A percentile compares a stretch with the other conserved stretches of the same genome.
These are phyloP conservation scores for Crotophaga sulcirostris DNA, from an alignment of 2,113 vertebrate species.

Conservation along the genomic window DNA sequence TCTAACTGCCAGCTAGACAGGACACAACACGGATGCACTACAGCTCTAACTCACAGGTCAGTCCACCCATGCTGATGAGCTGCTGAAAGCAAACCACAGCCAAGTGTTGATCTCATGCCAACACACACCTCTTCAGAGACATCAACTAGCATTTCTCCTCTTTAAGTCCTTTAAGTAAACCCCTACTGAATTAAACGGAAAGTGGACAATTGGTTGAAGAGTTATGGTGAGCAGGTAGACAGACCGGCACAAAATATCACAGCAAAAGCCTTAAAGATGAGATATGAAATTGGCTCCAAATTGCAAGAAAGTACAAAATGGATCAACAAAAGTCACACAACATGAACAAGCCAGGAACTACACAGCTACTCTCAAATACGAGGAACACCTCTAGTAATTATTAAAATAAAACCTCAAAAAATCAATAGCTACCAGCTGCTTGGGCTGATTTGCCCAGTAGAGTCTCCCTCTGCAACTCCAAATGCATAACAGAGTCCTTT, in stretches of 20 bases:
- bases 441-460: neutral
- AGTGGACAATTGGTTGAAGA: neutral
- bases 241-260: neutral
- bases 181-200: neutral
- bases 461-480: neutral
- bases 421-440: neutral
- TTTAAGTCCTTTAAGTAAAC: neutral
- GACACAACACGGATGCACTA: neutral
- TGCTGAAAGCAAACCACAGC: neutral
- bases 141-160: neutral
- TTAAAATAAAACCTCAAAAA: neutral
- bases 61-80: neutral
- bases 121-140: neutral
- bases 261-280: neutral
- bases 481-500: neutral
- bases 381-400: neutral
- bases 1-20: neutral
- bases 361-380: neutral
- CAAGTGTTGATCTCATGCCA: neutral
- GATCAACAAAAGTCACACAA: neutral
- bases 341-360: neutral
- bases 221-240: neutral
- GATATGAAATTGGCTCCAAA: neutral
- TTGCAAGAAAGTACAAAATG: neutral
- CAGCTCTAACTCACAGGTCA: neutral